Base-by-base conservation (phyloP, 1,140 invertebrate species). In the Aricia agestis region DNA sequence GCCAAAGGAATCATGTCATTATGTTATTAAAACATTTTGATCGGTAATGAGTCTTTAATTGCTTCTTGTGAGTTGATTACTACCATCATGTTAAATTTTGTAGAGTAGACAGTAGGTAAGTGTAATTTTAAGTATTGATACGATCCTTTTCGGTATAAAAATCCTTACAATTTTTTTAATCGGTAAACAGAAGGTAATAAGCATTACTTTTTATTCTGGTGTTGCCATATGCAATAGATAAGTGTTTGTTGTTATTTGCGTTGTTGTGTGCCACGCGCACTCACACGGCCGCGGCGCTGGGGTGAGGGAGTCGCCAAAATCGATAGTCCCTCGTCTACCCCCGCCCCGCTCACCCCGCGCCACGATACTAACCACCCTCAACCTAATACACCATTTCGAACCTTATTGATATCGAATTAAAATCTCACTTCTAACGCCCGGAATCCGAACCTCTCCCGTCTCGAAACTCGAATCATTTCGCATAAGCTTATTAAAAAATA, bases 301-400 rank as follows among this genome's bases (percentile, higher is more conserved):
- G 87, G 88, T 79, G 85, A 86, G 86, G 82, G 87, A 80, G 85
- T 82, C 82, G 74, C 80, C 81, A 89, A 91, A 91, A 91, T 91
- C 89, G 89, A 91, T 91, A 91, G 79, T 91, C 79, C 84, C 86
- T 81, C 85, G 86, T 86, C 85, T 86, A 73, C 82, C 84, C 78
- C 75, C 78, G 75, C 83, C 82, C 85, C 86, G 78, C 86, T 72
- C 79, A 68, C 82, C 78, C 82, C 81, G 81, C 82, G 80, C 82
- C 82, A 79, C 79, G 79, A 85, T 82, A 85, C 86, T 88, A 91
- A 91, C 89, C 86, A 88, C 84, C 89, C 86, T 80, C 77, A 88
- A 87, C 84, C 74, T 73, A 82, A 75, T 82, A 78, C 74, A 84
- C 84, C 79, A 90, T 84, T 90, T 79, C 76, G 72, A 77, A 90